A percentile compares a stretch with the other conserved stretches of the same genome.
These are phyloP conservation scores for Accipiter virgatus DNA, from an alignment of 2,113 vertebrate genomes.

Conservation along the genomic window DNA sequence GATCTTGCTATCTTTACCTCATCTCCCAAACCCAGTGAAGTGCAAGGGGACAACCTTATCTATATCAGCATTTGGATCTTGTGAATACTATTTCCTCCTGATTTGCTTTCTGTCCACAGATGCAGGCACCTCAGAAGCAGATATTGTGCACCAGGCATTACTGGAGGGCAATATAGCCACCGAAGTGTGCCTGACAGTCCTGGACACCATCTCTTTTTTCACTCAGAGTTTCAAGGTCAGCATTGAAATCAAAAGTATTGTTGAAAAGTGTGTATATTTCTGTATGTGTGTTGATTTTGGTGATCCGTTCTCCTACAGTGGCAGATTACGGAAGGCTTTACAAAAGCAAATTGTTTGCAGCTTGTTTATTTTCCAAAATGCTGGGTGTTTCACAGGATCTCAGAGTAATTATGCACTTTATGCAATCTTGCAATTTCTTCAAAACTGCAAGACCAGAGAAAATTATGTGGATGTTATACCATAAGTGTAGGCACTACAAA, in stretches of 20 bases:
- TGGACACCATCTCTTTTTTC: slow-evolving; percentile 91
- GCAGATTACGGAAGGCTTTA: background rate
- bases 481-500: background rate
- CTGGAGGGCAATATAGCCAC: slow-evolving; percentile 92
- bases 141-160: slow-evolving; percentile 90
- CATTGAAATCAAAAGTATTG: background rate
- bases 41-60: background rate
- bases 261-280: background rate
- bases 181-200: slow-evolving; percentile 86
- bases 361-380: background rate
- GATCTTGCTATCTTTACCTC: background rate
- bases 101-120: slow-evolving; percentile 59
- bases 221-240: slow-evolving; percentile 93
- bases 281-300: background rate
- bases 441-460: background rate
- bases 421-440: background rate
- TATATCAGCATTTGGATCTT: background rate
- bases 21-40: background rate
- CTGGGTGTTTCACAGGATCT: background rate
- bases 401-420: background rate
- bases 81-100: background rate
- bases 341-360: background rate
- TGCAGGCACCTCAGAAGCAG: slow-evolving; percentile 84
- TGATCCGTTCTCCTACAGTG: background rate
- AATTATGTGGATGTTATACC: background rate